Evolutionary conservation across 2,888 invertebrate genomes (phyloP).

Genomic region (Epirrhoe alternata): DNA sequence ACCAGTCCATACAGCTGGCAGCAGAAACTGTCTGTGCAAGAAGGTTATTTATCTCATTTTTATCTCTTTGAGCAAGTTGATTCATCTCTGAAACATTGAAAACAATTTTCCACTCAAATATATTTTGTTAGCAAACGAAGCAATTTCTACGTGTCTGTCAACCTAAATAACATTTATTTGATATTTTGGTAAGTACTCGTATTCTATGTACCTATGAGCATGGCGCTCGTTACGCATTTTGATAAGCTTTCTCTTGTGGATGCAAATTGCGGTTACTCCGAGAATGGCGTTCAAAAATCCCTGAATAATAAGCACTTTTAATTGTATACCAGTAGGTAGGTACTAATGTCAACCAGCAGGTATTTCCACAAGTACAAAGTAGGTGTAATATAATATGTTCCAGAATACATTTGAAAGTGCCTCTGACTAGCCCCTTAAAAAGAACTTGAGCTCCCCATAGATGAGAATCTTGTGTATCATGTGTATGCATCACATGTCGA

Average conservation of each 20-base stretch:
- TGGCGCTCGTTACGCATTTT: conserved; percentile 23
- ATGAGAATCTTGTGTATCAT: too few species aligned
- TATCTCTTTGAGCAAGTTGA: background rate
- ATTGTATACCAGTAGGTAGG: background rate
- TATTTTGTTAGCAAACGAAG: conserved; percentile 15
- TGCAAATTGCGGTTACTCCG: conserved; percentile 2
- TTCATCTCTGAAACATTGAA: conserved; percentile 9
- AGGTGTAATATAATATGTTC: background rate
- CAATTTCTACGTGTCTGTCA: conserved; percentile 28
- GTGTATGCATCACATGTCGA: too few species aligned
- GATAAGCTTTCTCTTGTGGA: conserved; percentile 12
- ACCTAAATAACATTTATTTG: conserved; percentile 21
- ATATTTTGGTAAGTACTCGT: conserved; percentile 21
- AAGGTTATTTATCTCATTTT: background rate
- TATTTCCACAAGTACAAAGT: background rate
- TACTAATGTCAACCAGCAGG: background rate
- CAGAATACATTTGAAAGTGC: too few species aligned
- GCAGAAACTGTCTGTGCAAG: background rate
- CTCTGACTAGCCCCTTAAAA: too few species aligned
- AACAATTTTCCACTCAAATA: conserved; percentile 10
- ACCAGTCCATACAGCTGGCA: too few species aligned
- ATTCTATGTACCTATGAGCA: background rate
- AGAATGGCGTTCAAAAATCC: background rate
- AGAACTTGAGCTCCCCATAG: too few species aligned
- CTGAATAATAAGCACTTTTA: background rate